Base-by-base conservation (phyloP, 2,888 invertebrate genomes). In the Pachymerium ferrugineum region DNA sequence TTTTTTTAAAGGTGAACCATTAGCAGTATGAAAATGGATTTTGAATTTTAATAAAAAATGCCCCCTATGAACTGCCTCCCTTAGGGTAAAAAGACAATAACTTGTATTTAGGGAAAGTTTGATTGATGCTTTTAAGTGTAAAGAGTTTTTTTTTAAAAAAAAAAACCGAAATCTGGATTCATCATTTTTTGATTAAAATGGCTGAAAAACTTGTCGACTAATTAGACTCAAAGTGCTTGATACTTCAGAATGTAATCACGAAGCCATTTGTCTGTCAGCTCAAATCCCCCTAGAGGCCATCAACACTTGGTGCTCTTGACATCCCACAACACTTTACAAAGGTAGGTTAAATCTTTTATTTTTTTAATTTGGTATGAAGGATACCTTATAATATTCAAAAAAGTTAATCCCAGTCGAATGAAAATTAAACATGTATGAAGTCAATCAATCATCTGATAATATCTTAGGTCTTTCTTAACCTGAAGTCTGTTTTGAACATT, bases 231-330 rank as follows among this genome's bases (percentile, higher is more conserved):
- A 25, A 54, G 54, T 54, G 54, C 54, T 54, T 54, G 54, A 54
- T 54, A 54, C 25, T 19, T 54, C 54, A 54, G 54, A 54, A 54
- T 54, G 54, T 54, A 54, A 54, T 54, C 54, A 54, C 54, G 54
- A 54, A 54, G 25, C 54, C 54, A 54, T 54, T 54, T 54, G 54
- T 54, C 54, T 54, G 54, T 54, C 54, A 54, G 54, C 25, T 54
- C 54, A 25, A 54, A 22, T 25, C 25, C 54, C 54, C 54, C 54
- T 22, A 54, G 28, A 54, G 54, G 54, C 14, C 47, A 47, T 47
- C 54, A 54, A 54, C 25, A 54, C 47, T 14, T 47, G 19, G n/a
- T 16, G 47, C 3, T 38, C 38, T 38, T 6, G 38, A 6, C 22
- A 22, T 54, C 54, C 25, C 25, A 54, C 14, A 54, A 54, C 28